phyloP scores from a whole-genome alignment of 2,797 vertebrate species.

The Ctenochaetus hawaiiensis region DNA sequence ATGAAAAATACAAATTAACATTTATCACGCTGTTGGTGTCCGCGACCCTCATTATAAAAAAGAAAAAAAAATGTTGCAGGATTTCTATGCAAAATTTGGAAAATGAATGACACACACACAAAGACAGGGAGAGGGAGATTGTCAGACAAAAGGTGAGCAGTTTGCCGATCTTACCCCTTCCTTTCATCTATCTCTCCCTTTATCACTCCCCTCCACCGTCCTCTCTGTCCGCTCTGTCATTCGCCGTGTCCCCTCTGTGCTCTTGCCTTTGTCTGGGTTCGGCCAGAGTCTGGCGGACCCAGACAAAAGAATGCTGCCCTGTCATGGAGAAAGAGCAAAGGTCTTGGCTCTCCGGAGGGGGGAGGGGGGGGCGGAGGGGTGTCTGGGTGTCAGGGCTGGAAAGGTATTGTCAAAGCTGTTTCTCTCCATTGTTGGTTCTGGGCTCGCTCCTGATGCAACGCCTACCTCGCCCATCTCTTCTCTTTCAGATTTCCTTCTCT shows the following conservation, averaged over 20 bases:
- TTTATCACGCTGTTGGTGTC: not conserved
- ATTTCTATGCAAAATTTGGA: slow-evolving; percentile 17
- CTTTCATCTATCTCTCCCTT: slow-evolving; percentile 84
- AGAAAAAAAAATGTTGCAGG: slow-evolving; percentile 10
- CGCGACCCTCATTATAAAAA: slow-evolving; percentile 13
- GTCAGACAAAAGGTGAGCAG: slow-evolving; percentile 89
- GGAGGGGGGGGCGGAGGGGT: slow-evolving; percentile 72
- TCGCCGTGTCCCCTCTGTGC: slow-evolving; percentile 68
- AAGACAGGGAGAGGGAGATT: slow-evolving; percentile 64
- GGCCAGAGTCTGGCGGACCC: slow-evolving; percentile 78
- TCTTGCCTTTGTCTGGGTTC: slow-evolving; percentile 86
- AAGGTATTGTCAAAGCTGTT: slow-evolving; percentile 89
- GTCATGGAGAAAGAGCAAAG: slow-evolving; percentile 75
- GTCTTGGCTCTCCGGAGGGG: slow-evolving; percentile 55
- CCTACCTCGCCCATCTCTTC: slow-evolving; percentile 47
- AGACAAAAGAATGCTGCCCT: slow-evolving; percentile 69
- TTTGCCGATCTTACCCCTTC: slow-evolving; percentile 84
- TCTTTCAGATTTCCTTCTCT: slow-evolving; percentile 20
- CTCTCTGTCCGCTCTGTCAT: slow-evolving; percentile 70
- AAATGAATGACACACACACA: slow-evolving; percentile 37
- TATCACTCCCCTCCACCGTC: slow-evolving; percentile 64
- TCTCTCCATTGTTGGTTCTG: slow-evolving; percentile 86
- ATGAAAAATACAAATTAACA: slow-evolving; percentile 19
- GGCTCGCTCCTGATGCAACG: slow-evolving; percentile 35
- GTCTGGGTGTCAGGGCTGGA: slow-evolving; percentile 81